Base-by-base conservation (phyloP, 2,888 invertebrate species). In the Lasiommata megera region DNA sequence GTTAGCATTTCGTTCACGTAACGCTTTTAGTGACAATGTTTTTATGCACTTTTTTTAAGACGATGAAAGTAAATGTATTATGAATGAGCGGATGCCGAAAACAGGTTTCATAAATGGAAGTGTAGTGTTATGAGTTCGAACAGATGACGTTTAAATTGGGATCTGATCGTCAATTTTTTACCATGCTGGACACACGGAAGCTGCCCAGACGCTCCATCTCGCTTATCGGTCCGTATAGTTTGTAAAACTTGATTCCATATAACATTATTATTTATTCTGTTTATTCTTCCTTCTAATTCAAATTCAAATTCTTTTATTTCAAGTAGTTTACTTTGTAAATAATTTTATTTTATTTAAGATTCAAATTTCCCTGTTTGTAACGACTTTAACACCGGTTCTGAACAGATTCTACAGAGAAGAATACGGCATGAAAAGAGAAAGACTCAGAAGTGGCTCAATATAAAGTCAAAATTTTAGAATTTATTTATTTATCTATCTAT, bases 181-280 rank as follows among this genome's bases (percentile, higher is more conserved):
- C 68, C 70, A 89, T 90, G 88, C 79, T 89, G 81, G 86, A 88
- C 69, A 82, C 77, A 68, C 80, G 85, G 77, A 88, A 82, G 74
- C 75, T 84, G 73, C 82, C 85, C 72, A 79, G 87, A 68, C 84
- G 88, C 62, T 85, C 87, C 58, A 75, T 86, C 75, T 88, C 88
- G 65, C 80, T 88, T 68, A 80, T 84, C 67, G 89, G 90, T 89
- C 76, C 69, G 88, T 88, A 80, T 37, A 55, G 16, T 47, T 34
- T 36, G 14, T 43, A 52, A 51, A 41, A 23, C 23, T 18, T 18
- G 18, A 46, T 52, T 37, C 38, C 44, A n/a, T n/a, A n/a, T n/a
- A n/a, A n/a, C n/a, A n/a, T n/a, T n/a, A n/a, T n/a, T 1, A 8
- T 14, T 37, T 40, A 70, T 52, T 11, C 52, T 16, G 12, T 38